These are phyloP conservation scores for Pristionchus japonicus DNA, from an alignment of 2,888 invertebrate genomes.

Conservation along the genomic window DNA sequence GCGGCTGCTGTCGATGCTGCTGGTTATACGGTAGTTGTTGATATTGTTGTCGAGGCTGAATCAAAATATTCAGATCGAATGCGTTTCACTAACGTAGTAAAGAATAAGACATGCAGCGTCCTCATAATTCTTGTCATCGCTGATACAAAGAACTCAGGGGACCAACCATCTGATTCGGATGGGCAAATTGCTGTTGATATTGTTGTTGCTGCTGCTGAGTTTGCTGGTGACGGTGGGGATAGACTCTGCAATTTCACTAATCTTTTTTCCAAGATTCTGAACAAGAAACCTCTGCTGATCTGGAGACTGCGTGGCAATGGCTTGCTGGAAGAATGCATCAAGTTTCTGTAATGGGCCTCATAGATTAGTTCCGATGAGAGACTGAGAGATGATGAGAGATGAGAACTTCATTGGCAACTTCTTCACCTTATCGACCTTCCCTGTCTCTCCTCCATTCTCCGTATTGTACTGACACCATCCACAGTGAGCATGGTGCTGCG, in stretches of 20 bases:
- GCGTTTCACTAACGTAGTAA: neutral
- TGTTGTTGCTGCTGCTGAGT: constrained; percentile 47
- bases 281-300: neutral
- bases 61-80: neutral
- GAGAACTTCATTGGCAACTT: no score
- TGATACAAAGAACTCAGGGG: no score
- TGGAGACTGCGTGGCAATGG: neutral
- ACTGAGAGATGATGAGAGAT: no score
- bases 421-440: neutral
- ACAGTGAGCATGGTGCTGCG: constrained; percentile 52
- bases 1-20: neutral
- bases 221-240: constrained; percentile 25
- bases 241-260: neutral
- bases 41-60: neutral
- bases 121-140: no score
- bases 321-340: constrained; percentile 23
- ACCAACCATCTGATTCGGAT: constrained; percentile 19
- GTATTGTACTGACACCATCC: constrained; percentile 57
- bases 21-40: neutral
- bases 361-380: neutral
- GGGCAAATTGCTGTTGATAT: constrained; percentile 31
- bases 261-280: neutral
- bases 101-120: neutral
- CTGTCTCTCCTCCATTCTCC: neutral
- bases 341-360: neutral